phyloP scores from a whole-genome alignment of 2,888 invertebrate species.

The Ramazzottius varieornatus region DNA sequence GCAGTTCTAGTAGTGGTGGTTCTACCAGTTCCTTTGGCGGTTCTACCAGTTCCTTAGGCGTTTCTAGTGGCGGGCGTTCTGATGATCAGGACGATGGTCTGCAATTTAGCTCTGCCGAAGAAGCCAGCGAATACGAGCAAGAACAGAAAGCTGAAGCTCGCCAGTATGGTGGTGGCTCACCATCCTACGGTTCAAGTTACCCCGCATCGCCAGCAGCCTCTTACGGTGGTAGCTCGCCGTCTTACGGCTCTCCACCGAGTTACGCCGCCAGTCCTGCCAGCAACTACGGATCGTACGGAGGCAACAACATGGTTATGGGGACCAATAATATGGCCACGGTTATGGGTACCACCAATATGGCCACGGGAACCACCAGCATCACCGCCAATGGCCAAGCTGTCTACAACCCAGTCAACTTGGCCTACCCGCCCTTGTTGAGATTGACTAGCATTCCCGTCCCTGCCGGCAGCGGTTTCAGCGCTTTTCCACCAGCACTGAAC shows the following conservation, averaged over 20 bases:
- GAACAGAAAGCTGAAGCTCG: too few relatives aligned
- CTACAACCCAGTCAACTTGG: neutral
- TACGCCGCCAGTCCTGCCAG: neutral
- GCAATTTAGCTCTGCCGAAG: too few relatives aligned
- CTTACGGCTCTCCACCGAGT: neutral
- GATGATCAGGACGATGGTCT: too few relatives aligned
- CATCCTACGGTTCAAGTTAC: neutral
- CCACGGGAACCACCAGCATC: neutral
- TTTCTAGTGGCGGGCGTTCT: too few relatives aligned
- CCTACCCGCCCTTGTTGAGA: neutral
- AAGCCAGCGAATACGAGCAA: too few relatives aligned
- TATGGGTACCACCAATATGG: neutral
- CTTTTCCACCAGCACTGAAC: neutral
- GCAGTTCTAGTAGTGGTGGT: neutral
- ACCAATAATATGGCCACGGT: too few relatives aligned
- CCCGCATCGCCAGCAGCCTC: neutral
- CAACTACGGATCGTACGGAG: neutral
- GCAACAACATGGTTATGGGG: neutral
- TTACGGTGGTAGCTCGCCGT: neutral
- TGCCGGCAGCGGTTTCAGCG: neutral
- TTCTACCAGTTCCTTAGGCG: neutral
- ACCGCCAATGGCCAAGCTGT: neutral
- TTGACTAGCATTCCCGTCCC: neutral
- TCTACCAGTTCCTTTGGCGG: neutral
- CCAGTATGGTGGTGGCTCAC: neutral